phyloP scores from a whole-genome alignment of 1,140 invertebrate genomes.

The Planococcus citri region DNA sequence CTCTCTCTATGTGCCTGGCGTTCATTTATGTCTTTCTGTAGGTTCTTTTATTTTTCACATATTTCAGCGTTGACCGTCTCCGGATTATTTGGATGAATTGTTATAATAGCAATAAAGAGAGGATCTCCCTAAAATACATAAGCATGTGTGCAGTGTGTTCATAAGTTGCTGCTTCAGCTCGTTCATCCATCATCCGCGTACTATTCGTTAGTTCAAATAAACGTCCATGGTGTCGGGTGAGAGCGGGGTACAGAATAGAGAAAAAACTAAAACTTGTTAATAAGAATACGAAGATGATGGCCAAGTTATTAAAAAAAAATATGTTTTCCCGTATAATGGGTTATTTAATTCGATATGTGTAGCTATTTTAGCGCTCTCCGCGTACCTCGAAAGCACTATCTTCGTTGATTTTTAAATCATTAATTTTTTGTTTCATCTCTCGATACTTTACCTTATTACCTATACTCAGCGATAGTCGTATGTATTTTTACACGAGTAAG shows the following conservation, averaged over 20 bases:
- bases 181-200: neutral
- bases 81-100: neutral
- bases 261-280: neutral
- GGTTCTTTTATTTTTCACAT: neutral
- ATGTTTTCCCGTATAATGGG: neutral
- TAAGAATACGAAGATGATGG: neutral
- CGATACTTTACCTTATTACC: no score
- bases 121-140: neutral
- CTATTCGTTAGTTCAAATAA: neutral
- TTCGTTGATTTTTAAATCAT: neutral
- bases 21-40: neutral
- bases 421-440: neutral
- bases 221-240: neutral
- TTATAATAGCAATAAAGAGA: neutral
- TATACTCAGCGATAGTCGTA: no score
- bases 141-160: no score
- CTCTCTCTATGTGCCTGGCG: neutral
- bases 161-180: neutral
- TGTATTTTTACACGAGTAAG: neutral
- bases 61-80: neutral
- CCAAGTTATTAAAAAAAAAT: constrained; percentile 4
- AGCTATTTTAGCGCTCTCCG: neutral
- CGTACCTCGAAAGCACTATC: neutral
- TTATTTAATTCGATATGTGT: neutral
- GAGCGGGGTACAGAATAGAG: neutral